Evolutionary conservation across 1,140 invertebrate species (phyloP), one percentile per base, ranked within the genome.

Genomic region (Bombus polaris): DNA sequence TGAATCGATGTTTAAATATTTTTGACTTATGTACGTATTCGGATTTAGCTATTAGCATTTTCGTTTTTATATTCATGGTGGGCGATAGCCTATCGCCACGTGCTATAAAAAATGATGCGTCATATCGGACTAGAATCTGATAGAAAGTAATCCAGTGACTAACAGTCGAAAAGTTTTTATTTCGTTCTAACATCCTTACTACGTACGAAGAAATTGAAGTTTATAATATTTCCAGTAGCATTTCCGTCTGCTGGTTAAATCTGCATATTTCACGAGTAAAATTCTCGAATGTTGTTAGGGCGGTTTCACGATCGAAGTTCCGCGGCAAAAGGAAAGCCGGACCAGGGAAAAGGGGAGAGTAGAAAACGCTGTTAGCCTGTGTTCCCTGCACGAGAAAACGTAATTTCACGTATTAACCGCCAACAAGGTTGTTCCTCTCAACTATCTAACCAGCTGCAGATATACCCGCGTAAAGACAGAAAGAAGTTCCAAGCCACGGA

Each of bases 371-470:
- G 87, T 89, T 89, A 74, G 79, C 81, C 47, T 44, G 70, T 77
- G 84, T 83, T 62, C 57, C 37, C 39, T 53, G 87, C 81, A 81
- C 83, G 85, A 89, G 75, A 83, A 89, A 89, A 89, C 81, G 88
- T 89, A 89, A 89, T 89, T 89, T 89, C 62, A 84, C 59, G 77
- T 89, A 89, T 89, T 89, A 89, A 89, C 81, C 74, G 79, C 32
- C 85, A 83, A 89, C 88, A 83, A 89, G 88, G 78, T 89, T 83
- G 87, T 89, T 89, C 89, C 68, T 37, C 81, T 62, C 76, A 44
- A 77, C 85, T 72, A 68, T 88, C 77, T 87, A 87, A 87, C 88
- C 88, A 82, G 53, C 76, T 80, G 72, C 85, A 62, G 87, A 83
- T 89, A 89, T 88, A 42, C 39, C 68, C 44, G 28, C 53, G 83